These are phyloP conservation scores for Rhinolophus sinicus DNA, from an alignment of 2,113 vertebrate species.

Conservation along the genomic window DNA sequence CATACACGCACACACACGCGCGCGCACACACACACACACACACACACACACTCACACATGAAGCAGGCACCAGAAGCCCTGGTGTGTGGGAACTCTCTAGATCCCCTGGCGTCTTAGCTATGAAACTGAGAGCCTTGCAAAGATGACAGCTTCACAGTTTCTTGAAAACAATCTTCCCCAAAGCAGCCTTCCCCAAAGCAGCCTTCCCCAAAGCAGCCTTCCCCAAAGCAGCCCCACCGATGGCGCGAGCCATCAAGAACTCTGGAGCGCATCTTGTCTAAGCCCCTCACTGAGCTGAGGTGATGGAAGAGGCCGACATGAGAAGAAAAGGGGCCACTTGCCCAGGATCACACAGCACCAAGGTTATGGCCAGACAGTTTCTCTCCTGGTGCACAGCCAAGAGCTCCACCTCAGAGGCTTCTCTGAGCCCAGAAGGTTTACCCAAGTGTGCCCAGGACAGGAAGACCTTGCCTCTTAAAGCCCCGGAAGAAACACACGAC, in stretches of 20 bases:
- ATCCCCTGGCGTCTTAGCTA: background rate
- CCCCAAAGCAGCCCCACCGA: background rate
- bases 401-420: background rate
- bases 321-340: background rate
- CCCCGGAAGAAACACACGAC: background rate
- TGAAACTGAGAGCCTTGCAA: background rate
- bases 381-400: background rate
- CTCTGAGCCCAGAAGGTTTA: background rate
- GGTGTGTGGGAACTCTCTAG: background rate
- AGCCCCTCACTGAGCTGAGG: background rate
- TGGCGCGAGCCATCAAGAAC: background rate
- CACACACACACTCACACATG: background rate
- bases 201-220: background rate
- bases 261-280: background rate
- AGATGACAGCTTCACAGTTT: background rate
- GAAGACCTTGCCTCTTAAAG: background rate
- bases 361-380: background rate
- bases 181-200: background rate
- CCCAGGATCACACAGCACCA: background rate
- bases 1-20: background rate
- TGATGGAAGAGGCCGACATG: background rate
- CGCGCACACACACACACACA: fast-evolving
- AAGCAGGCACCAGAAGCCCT: background rate
- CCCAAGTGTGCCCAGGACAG: background rate
- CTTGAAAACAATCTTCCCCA: background rate